Base-by-base conservation (phyloP, 2,797 vertebrate genomes). In the Gephyroberyx darwinii region DNA sequence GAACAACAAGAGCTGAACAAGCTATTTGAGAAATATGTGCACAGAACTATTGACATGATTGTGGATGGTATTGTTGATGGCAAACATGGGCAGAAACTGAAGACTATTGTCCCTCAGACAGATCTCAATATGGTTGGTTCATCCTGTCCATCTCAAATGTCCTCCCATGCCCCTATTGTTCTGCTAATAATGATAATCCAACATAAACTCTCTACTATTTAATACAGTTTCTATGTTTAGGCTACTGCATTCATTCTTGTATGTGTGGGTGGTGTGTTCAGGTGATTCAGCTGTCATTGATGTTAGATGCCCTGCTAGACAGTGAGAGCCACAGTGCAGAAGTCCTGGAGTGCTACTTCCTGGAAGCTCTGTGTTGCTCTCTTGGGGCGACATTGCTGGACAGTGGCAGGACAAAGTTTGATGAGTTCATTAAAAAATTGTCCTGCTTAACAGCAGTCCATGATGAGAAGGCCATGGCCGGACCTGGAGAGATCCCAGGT, bases 341-440 rank as follows among this genome's bases (percentile, higher is more conserved):
- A 10, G 90, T 96, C 35, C 84, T 98, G 64, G 98, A 99, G 81
- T 94, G 95, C 88, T 95, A 90, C 86, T 99, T 99, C 87, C 84
- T 99, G 71, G 98, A 99, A 89, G 96, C 97, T 19, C 90, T 99
- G 33, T 99, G 94, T 86, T 97, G 92, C 61, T 99, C 98, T 0
- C 90, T 99, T 10, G 98, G 98, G 0, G 96, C 95, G 47, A 74
- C 93, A 3, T 90, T 99, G 63, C 82, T 97, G 1, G 96, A 96
- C 33, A 75, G 62, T 0, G 94, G 85, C 31, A 91, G 95, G 83
- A 47, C 76, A 12, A 95, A 89, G 73, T 99, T 99, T 83, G 98
- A 99, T 37, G 93, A 94, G n/a, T 85, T 93, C 0, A 75, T 97
- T 17, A 99, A 98, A 88, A 93, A 52, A 17, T 72, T 96, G 52